Evolutionary conservation across 2,888 invertebrate species (phyloP).

Genomic region (Nematopogon swammerdamellus): DNA sequence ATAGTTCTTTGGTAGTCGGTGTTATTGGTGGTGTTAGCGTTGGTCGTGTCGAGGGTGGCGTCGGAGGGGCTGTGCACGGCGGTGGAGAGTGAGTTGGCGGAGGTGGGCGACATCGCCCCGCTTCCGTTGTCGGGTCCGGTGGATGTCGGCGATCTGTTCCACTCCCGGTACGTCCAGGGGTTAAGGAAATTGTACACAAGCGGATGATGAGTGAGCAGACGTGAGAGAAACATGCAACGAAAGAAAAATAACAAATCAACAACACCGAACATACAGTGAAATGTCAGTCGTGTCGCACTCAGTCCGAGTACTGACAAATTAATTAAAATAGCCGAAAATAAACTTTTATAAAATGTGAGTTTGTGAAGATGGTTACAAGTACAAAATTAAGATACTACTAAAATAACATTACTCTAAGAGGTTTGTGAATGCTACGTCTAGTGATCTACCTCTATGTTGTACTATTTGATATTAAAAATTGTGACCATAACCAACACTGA

Average conservation of each 20-base stretch:
- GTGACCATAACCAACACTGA: not conserved
- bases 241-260: constrained; percentile 16
- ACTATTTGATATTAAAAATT: not conserved
- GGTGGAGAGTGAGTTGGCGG: constrained; percentile 15
- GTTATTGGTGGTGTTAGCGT: constrained; percentile 27
- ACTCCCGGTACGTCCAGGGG: not conserved
- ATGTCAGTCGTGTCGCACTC: not conserved
- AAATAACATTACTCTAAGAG: not conserved
- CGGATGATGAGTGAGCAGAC: constrained; percentile 45
- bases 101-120: constrained; percentile 46
- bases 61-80: constrained; percentile 24
- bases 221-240: constrained; percentile 51
- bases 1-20: constrained; percentile 35
- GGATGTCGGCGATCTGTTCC: constrained; percentile 44
- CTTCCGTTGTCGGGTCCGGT: constrained; percentile 28
- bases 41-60: constrained; percentile 25
- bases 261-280: constrained; percentile 19
- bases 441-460: not conserved
- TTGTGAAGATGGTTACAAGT: not conserved
- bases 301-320: not conserved
- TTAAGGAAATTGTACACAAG: constrained; percentile 37
- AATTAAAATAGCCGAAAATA: not conserved
- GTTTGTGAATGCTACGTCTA: not conserved
- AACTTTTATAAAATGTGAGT: not conserved
- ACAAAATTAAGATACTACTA: not conserved